Base-by-base conservation (phyloP, 2,113 vertebrate species). In the Trinectes maculatus region DNA sequence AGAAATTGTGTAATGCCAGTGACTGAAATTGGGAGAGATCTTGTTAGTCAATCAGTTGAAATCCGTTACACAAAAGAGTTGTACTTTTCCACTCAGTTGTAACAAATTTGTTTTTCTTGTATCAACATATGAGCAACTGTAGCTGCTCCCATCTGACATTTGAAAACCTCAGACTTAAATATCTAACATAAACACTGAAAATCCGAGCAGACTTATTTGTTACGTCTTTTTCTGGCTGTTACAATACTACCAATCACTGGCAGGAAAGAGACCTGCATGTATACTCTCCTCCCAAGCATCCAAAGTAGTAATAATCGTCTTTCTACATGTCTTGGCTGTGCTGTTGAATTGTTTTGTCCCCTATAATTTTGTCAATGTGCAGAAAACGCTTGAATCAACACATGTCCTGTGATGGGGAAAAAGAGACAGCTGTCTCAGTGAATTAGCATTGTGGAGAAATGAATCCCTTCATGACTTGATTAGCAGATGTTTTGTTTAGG, bases 401-500 rank as follows among this genome's bases (percentile, higher is more conserved):
- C 48, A 48, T 18, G 15, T 24, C 3, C 8, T 13, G 19, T 46
- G 4, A 46, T 2, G 13, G 21, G 16, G 16, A 24, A 46, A 6
- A 13, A 6, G 24, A 24, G 21, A 12, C 5, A 2, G 11, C 15
- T 46, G 8, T 25, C 9, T 11, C 3, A 5, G 22, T 44, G 42
- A 6, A 16, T 26, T 48, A 5, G 36, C 31, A 56, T 57, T 57
- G 2, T 39, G 46, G 34, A 67, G 24, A 58, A 40, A 28, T 16
- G 1, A 56, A 18, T 18, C 19, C 19, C 13, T 36, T 60, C 28
- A 46, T 82, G 40, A 58, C 33, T 55, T 66, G 60, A 70, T 75
- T 31, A 72, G n/a, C 52, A 65, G 47, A 74, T 43, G 44, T 39
- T 49, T 49, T 49, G 46, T 62, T 48, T 57, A 70, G 56, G 40